Evolutionary conservation across 2,888 invertebrate genomes (phyloP).

Genomic region (Metalampra italica): DNA sequence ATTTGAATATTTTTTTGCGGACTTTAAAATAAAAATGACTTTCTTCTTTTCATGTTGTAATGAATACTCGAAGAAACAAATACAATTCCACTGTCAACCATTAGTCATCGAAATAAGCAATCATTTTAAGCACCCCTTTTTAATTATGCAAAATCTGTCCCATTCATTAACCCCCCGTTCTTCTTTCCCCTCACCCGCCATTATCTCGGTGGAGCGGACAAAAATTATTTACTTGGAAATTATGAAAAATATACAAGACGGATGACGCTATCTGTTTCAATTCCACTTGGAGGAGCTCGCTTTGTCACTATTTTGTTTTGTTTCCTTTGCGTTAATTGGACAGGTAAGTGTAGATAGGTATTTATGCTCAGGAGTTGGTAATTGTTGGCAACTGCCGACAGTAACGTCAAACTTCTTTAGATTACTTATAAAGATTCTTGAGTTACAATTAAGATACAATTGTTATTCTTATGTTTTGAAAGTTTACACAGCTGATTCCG

Average conservation of each 20-base stretch:
- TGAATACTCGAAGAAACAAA: background rate
- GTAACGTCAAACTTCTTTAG: too few relatives aligned
- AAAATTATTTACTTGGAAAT: slow-evolving; percentile 62
- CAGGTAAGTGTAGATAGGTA: slow-evolving; percentile 20
- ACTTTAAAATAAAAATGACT: background rate
- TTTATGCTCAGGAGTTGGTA: background rate
- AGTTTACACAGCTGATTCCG: too few relatives aligned
- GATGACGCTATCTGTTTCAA: slow-evolving; percentile 59
- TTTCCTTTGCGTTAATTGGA: slow-evolving; percentile 26
- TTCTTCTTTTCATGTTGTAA: background rate
- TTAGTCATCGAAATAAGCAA: slow-evolving; percentile 70
- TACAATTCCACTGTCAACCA: slow-evolving; percentile 21
- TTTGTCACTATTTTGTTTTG: slow-evolving; percentile 24
- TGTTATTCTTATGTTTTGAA: too few relatives aligned
- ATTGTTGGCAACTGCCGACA: too few relatives aligned
- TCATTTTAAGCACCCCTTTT: slow-evolving; percentile 65
- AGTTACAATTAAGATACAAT: too few relatives aligned
- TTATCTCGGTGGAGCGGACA: slow-evolving; percentile 44
- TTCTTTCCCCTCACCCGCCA: slow-evolving; percentile 17
- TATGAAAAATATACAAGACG: slow-evolving; percentile 61
- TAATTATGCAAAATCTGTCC: slow-evolving; percentile 74
- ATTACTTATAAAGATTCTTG: too few relatives aligned
- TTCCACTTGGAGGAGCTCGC: slow-evolving; percentile 29
- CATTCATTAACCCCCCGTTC: slow-evolving; percentile 48
- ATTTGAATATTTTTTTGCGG: background rate